Conservation (phyloP, 1,140 invertebrate genomes). For the Saxidomus purpurata region DNA sequence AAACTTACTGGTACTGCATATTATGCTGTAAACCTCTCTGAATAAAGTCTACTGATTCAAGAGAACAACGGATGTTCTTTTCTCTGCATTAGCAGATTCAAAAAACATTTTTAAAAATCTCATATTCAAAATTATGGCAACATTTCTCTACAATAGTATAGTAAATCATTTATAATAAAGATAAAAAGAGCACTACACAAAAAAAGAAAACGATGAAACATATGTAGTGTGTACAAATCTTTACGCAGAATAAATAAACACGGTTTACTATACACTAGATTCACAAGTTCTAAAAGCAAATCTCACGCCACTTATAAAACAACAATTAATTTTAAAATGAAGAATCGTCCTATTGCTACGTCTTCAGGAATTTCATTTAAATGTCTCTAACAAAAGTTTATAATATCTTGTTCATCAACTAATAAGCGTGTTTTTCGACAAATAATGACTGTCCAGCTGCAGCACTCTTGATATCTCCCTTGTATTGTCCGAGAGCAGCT, state of each 20-base stretch:
- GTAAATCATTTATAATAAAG: neutral
- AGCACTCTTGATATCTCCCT: slow-evolving; percentile 91
- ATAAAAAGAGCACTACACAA: neutral
- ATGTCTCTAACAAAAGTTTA: neutral
- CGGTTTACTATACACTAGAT: neutral
- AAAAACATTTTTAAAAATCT: neutral
- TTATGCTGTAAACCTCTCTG: no score
- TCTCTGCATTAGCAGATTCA: no score
- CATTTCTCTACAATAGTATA: neutral
- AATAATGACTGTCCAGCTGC: slow-evolving; percentile 92
- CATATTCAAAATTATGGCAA: neutral
- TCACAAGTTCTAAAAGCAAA: neutral
- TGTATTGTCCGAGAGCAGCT: slow-evolving; percentile 93
- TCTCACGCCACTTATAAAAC: no score
- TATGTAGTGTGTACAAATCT: neutral
- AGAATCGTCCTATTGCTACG: neutral
- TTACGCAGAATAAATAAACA: neutral
- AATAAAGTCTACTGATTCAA: no score
- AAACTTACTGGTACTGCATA: no score
- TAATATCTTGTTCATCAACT: slow-evolving; percentile 79
- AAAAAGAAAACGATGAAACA: neutral
- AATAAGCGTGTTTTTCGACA: slow-evolving; percentile 94
- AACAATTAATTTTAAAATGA: neutral
- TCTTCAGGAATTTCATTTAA: neutral
- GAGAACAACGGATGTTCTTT: no score